phyloP scores from a whole-genome alignment of 2,888 invertebrate genomes.

The Plutella xylostella region DNA sequence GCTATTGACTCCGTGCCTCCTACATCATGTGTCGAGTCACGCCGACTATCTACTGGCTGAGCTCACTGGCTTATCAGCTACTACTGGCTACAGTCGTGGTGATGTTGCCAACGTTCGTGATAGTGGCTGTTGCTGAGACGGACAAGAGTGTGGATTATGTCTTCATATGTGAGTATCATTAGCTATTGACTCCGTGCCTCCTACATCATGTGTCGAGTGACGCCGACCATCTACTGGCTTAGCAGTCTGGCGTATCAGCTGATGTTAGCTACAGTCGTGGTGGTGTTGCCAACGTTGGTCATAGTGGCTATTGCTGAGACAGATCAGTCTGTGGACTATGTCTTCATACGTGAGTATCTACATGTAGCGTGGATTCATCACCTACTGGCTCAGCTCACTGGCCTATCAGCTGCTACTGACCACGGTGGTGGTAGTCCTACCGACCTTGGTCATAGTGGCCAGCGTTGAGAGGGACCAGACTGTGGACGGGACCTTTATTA shows the following conservation, averaged over 20 bases:
- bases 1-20: no score
- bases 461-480: conserved; percentile 30
- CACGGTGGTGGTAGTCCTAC: conserved; percentile 26
- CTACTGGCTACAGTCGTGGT: conserved; percentile 30
- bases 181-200: no score
- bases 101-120: conserved; percentile 25
- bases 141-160: conserved; percentile 28
- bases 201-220: no score
- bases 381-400: conserved; percentile 75
- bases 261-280: conserved; percentile 28
- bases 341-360: conserved; percentile 34
- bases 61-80: conserved; percentile 69
- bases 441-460: conserved; percentile 21
- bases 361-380: no score
- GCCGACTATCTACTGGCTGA: no score
- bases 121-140: conserved; percentile 22
- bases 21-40: no score
- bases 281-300: conserved; percentile 26
- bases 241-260: conserved; percentile 70
- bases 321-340: conserved; percentile 27
- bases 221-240: no score
- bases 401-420: conserved; percentile 61
- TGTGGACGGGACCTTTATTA: conserved; percentile 24
- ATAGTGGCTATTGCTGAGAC: conserved; percentile 23
- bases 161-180: conserved; percentile 34